A percentile compares a stretch with the other conserved stretches of the same genome.
These are phyloP conservation scores for Sterrhoptilus dennistouni DNA, from an alignment of 2,113 vertebrate genomes.

Conservation along the genomic window DNA sequence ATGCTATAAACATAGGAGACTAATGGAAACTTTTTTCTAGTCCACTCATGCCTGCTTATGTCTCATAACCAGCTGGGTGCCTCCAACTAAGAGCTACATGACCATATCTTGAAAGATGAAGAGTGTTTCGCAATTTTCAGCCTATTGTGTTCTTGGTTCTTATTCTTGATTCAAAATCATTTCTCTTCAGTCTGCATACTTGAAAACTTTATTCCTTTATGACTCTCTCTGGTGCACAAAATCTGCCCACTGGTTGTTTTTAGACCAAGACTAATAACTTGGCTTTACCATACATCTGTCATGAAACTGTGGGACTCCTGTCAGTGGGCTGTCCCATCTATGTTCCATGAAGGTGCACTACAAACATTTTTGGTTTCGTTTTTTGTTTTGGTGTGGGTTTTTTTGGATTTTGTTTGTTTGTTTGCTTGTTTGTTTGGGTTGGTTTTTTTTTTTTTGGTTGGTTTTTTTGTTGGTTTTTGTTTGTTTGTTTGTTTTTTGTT, in stretches of 20 bases:
- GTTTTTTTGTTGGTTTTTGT: not conserved
- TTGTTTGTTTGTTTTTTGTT: not conserved
- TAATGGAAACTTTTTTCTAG: not conserved
- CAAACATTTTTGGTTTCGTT: not conserved
- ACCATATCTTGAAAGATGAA: not conserved
- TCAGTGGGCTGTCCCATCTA: not conserved
- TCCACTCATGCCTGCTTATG: not conserved
- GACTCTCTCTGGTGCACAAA: not conserved
- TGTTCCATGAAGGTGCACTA: not conserved
- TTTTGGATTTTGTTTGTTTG: no score
- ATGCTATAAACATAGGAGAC: not conserved
- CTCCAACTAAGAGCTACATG: not conserved
- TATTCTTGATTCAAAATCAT: not conserved
- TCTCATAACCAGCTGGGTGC: not conserved
- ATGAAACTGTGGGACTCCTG: not conserved
- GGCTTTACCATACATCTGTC: not conserved
- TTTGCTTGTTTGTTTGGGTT: not conserved
- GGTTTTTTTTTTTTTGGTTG: not conserved
- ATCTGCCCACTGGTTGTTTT: not conserved
- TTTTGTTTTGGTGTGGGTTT: not conserved
- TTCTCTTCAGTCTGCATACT: not conserved
- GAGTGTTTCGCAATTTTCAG: not conserved
- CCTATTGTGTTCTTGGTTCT: not conserved
- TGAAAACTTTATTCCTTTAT: not conserved
- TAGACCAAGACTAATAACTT: not conserved